Base-by-base conservation (phyloP, 1,140 invertebrate species). In the Drosophila nigrodunni region DNA sequence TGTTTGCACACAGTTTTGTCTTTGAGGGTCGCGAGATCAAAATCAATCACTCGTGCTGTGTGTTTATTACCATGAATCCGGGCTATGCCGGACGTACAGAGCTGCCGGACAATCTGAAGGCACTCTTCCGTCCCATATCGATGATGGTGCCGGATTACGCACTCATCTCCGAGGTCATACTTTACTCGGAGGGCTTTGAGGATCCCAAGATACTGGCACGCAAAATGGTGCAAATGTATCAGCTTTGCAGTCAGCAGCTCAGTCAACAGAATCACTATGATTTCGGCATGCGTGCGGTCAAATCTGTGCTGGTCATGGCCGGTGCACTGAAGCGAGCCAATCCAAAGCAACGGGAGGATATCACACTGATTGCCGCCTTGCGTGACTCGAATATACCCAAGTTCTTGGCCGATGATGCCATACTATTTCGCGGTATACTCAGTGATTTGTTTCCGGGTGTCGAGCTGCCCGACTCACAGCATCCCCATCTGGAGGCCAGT, bases 91-190 rank as follows among this genome's bases (percentile, higher is more conserved):
- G 97, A n/a, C 93, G 97, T 64, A 97, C 97, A 0, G 96, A 97
- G 88, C 88, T 97, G 47, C 96, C 96, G 0, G 96, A 97, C 82
- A 97, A 97, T 92, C 92, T 97, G 21, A 97, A 97, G 92, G 96
- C 97, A 0, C 92, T 98, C 1, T 98, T 98, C 91, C 94, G 97
- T 73, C 97, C 97, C 0, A 95, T 98, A 57, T 95, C 97, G 2
- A 98, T 98, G 97, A 98, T 98, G 97, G 97, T 98, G 47, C 97
- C 97, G 0, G 96, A 98, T 93, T 98, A 98, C 88, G 96, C 95
- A 11, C 93, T 98, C 7, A 98, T 98, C 80, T 97, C 97, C 25
- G 97, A 98, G 93, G 97, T 98, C 3, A 98, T 97, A 57, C 93
- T 98, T 1, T 98, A 98, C 91, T 98, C 97, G 0, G 97, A 98